Percentiles rank a stretch among this genome's conserved stretches.
phyloP scores from a whole-genome alignment of 2,888 invertebrate genomes.

The Isoperla grammatica region DNA sequence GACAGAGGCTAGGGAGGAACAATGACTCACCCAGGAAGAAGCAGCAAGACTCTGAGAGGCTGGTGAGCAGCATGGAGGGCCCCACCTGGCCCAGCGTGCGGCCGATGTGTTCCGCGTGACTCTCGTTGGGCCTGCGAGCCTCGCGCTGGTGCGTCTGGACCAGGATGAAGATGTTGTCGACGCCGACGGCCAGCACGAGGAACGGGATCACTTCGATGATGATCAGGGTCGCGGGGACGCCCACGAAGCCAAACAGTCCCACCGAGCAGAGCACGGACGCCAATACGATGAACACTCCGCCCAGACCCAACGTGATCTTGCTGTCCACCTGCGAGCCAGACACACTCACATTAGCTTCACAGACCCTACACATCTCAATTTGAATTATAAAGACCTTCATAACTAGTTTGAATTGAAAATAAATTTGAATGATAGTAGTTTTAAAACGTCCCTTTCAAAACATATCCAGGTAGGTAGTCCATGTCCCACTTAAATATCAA shows the following conservation, averaged over 20 bases:
- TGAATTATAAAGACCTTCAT: too few species aligned
- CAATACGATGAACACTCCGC: slow-evolving; percentile 89
- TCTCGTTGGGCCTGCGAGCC: slow-evolving; percentile 64
- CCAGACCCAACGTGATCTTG: slow-evolving; percentile 91
- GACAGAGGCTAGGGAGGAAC: too few species aligned
- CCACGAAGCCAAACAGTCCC: slow-evolving; percentile 86
- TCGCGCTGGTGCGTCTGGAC: slow-evolving; percentile 92
- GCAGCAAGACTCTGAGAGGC: slow-evolving; percentile 89
- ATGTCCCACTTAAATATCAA: too few species aligned
- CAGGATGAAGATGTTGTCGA: slow-evolving; percentile 97
- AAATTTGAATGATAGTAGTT: too few species aligned
- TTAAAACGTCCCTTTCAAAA: too few species aligned
- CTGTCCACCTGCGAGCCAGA: slow-evolving; percentile 67
- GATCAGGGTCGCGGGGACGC: slow-evolving; percentile 89
- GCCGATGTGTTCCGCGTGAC: slow-evolving; percentile 81
- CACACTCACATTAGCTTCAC: too few species aligned
- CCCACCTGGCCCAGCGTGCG: slow-evolving; percentile 89
- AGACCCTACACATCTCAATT: too few species aligned
- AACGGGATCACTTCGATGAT: slow-evolving; percentile 98
- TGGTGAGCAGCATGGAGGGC: slow-evolving; percentile 93
- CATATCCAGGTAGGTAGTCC: too few species aligned
- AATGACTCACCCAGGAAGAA: slow-evolving; percentile 76
- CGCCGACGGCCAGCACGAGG: slow-evolving; percentile 94
- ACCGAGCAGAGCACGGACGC: slow-evolving; percentile 90
- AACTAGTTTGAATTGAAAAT: too few species aligned